Base-by-base conservation (phyloP, 1,140 invertebrate species). In the Rhynchophorus ferrugineus region DNA sequence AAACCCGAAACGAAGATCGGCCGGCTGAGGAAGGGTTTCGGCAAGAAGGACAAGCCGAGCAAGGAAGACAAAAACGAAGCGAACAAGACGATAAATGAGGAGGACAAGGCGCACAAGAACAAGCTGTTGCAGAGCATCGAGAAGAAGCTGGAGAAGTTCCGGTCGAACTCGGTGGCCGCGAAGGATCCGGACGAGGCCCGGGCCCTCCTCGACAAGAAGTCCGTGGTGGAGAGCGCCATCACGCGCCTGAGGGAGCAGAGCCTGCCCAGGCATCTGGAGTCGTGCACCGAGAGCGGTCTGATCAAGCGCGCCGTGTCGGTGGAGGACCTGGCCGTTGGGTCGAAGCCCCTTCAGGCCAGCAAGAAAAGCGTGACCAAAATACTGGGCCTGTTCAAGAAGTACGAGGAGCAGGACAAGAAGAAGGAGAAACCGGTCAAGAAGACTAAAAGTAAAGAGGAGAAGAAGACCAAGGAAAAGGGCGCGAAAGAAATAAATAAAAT, bases 341-440 rank as follows among this genome's bases (percentile, higher is more conserved):
- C 62, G 1, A 68, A 61, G 62, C 38, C 64, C 14, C 44, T 64
- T 22, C 61, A 68, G 59, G 55, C 54, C 52, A 70, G 66, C 59
- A 78, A 73, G 73, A 78, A 75, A 74, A 78, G 59, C 70, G 80
- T 69, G 64, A 84, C 62, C 67, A 83, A 79, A 56, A 82, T 88
- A 45, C 68, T 88, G 14, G 83, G 83, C 2, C 65, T 88, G 0
- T 84, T 89, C 57, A 83, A 80, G 49, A 86, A 81, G 61, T 77
- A 78, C 59, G 83, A 82, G 62, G 73, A 75, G 24, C 69, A 73
- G 62, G 70, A 75, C 24, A 69, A 61, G 49, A 57, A 61, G 51
- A 63, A 64, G 41, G 57, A 60, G 13, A 61, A 60, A 56, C 56
- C 57, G 14, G 13, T 38, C 21, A 64, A 60, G 43, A 66, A 53